Conservation (phyloP, 2,888 invertebrate genomes). For the Pinctada fucata region DNA sequence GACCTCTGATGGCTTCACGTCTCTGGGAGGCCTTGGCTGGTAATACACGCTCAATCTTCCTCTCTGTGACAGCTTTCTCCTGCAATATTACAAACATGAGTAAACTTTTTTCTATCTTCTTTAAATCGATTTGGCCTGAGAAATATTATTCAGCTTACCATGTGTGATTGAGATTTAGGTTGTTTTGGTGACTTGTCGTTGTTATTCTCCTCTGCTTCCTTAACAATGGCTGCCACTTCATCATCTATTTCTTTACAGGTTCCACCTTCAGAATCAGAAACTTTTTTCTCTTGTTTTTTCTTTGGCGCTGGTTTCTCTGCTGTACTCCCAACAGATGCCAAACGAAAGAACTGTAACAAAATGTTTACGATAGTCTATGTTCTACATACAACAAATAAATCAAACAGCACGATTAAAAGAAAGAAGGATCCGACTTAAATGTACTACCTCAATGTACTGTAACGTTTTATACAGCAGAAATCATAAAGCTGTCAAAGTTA, state of each 20-base stretch:
- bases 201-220: no score
- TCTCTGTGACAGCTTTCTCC: slow-evolving; percentile 22
- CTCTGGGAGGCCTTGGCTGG: not conserved
- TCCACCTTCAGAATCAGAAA: not conserved
- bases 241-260: no score
- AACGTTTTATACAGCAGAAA: no score
- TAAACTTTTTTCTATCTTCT: no score
- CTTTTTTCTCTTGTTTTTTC: slow-evolving; percentile 17
- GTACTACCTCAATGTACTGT: not conserved
- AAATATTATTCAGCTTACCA: no score
- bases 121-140: no score
- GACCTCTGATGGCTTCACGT: slow-evolving; percentile 42
- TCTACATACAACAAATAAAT: not conserved
- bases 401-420: not conserved
- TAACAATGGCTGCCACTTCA: no score
- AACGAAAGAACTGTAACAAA: slow-evolving; percentile 31
- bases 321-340: slow-evolving; percentile 29
- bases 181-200: no score
- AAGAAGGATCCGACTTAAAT: not conserved
- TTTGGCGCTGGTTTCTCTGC: slow-evolving; percentile 14
- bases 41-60: not conserved
- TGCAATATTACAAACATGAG: not conserved
- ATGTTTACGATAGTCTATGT: not conserved
- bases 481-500: no score
- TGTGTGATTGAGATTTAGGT: no score